Evolutionary conservation across 2,113 vertebrate genomes (phyloP), one percentile per base, ranked within the genome.

Genomic region (Pitta sordida): DNA sequence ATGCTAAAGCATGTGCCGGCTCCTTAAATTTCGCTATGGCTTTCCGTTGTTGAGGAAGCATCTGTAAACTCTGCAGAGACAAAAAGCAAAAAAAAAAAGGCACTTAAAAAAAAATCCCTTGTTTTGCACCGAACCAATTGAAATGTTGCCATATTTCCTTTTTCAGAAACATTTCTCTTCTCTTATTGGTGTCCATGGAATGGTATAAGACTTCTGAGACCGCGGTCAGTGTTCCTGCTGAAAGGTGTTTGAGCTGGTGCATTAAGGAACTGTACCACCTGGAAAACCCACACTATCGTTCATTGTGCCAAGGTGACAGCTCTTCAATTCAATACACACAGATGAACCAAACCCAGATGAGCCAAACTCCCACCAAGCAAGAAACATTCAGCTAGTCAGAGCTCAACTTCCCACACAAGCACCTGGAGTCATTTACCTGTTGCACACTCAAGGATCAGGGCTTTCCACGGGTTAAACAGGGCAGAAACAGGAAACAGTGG

Each of bases 21-120:
- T 97, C 98, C 97, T 98, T 98, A 95, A 99, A 99, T 88, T 97
- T 99, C 12, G 99, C 99, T 41, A 99, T 95, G 90, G 99, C 99
- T 98, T 99, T 99, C 97, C 99, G 98, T 69, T 99, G 99, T 92
- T 99, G 98, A 51, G 99, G 99, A 83, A 99, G 97, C 99, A 99
- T 99, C 96, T 99, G 98, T 91, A 99, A 98, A 98, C 98, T 99
- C 99, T 99, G 91, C 37, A 80, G 77, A 59, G 49, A 83, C 78
- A 84, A 94, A 94, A 91, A 59, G 17, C 5, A 32, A 60, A 46
- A 67, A 32, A 46, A 67, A 32, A 68, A 30, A 36, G n/a, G 21
- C 26, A 20, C 46, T 83, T 84, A 51, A 79, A 39, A 39, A 64
- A 5, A 64, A 2, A 0, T n/a, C 7, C 18, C 32, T 65, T 10